A percentile compares a stretch with the other conserved stretches of the same genome.
Conservation (phyloP, 2,113 vertebrate species). For the Balaeniceps rex region DNA sequence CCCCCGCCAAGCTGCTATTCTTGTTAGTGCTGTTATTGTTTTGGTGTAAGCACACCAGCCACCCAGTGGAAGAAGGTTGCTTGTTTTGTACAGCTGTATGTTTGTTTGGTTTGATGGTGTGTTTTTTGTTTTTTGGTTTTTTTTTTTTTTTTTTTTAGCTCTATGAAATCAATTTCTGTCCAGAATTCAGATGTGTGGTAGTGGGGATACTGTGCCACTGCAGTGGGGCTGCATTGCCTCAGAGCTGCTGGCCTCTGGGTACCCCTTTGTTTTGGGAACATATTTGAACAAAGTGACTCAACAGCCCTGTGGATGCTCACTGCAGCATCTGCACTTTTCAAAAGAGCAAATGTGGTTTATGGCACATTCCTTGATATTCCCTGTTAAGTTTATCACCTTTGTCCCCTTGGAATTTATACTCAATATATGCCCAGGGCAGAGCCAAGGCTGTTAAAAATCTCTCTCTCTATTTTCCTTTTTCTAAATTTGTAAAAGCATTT, state of each 20-base stretch:
- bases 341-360: not conserved
- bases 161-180: not conserved
- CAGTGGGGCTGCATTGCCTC: not conserved
- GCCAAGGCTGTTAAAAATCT: not conserved
- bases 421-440: not conserved
- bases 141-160: not conserved
- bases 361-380: not conserved
- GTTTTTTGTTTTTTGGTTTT: too few species aligned
- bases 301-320: not conserved
- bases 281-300: not conserved
- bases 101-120: not conserved
- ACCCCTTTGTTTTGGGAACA: not conserved
- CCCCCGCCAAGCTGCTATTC: too few species aligned
- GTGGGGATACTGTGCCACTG: not conserved
- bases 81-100: not conserved
- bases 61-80: not conserved
- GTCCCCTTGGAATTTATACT: not conserved
- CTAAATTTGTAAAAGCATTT: not conserved
- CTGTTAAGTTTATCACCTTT: not conserved
- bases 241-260: not conserved
- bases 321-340: not conserved
- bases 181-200: not conserved
- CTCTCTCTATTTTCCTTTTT: not conserved
- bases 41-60: not conserved
- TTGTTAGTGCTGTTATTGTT: not conserved